Percentiles rank a stretch among this genome's conserved stretches.
Conservation (phyloP, 2,113 vertebrate species). For the Rhinolophus ferrumequinum region DNA sequence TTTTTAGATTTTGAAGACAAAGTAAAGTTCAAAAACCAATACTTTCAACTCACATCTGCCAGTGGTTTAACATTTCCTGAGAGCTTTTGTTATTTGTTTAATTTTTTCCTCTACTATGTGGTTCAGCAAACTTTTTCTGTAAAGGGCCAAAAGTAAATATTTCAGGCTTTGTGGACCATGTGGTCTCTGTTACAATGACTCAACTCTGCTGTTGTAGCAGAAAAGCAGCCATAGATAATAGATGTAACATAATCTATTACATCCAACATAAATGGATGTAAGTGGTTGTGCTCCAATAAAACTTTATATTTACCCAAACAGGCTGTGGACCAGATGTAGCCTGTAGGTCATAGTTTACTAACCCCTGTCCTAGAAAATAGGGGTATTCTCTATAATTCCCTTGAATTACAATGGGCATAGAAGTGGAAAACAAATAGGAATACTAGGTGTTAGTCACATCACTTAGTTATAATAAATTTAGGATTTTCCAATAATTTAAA, state of each 20-base stretch:
- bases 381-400: slow-evolving; percentile 29
- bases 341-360: neutral
- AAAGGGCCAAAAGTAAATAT: neutral
- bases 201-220: neutral
- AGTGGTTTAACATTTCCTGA: neutral
- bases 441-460: neutral
- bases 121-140: neutral
- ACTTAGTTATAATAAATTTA: neutral
- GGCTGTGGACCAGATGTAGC: neutral
- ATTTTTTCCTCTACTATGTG: neutral
- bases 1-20: slow-evolving; percentile 14
- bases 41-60: neutral
- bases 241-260: too few relatives aligned
- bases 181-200: neutral
- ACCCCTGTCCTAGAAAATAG: neutral
- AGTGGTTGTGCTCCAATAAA: neutral
- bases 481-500: slow-evolving; percentile 12
- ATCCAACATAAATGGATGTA: neutral
- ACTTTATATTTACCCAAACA: neutral
- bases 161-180: neutral
- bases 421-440: slow-evolving; percentile 19
- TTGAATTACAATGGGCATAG: neutral
- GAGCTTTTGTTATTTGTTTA: slow-evolving; percentile 1
- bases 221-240: neutral
- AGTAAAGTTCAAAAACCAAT: slow-evolving; percentile 11